Conservation (phyloP, 2,113 vertebrate genomes). For the Xerus inauris region DNA sequence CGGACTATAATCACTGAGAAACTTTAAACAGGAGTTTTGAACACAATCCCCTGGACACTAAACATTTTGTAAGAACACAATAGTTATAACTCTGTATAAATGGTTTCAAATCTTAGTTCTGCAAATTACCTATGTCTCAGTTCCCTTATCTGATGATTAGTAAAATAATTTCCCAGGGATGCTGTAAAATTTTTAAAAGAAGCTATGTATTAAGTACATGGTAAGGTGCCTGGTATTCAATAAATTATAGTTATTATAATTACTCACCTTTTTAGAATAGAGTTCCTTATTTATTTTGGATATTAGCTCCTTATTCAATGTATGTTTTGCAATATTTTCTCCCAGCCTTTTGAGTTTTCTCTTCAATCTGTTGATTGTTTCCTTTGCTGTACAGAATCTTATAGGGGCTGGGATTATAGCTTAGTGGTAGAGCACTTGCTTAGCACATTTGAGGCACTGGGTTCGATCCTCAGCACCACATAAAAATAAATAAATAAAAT, state of each 20-base stretch:
- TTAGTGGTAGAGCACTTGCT: no score
- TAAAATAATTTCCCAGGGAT: slow-evolving; percentile 1
- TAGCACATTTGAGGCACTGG: no score
- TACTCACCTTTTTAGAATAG: not conserved
- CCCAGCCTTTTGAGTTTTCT: not conserved
- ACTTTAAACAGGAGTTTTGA: slow-evolving; percentile 34
- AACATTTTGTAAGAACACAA: not conserved
- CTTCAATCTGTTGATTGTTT: not conserved
- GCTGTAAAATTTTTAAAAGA: not conserved
- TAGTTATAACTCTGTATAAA: not conserved
- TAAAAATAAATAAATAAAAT: no score
- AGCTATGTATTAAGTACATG: not conserved
- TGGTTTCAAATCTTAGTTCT: not conserved
- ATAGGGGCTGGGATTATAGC: not conserved
- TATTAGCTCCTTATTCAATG: not conserved
- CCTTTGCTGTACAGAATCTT: not conserved
- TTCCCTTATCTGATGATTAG: not conserved
- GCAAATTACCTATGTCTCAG: not conserved
- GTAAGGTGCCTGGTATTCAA: not conserved
- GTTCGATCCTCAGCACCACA: no score
- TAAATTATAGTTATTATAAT: not conserved
- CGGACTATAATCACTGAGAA: not conserved
- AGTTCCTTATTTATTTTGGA: not conserved
- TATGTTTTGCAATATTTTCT: not conserved
- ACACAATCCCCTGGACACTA: not conserved